Evolutionary conservation across 2,113 vertebrate genomes (phyloP).

Genomic region (Triplophysa siluroides): DNA sequence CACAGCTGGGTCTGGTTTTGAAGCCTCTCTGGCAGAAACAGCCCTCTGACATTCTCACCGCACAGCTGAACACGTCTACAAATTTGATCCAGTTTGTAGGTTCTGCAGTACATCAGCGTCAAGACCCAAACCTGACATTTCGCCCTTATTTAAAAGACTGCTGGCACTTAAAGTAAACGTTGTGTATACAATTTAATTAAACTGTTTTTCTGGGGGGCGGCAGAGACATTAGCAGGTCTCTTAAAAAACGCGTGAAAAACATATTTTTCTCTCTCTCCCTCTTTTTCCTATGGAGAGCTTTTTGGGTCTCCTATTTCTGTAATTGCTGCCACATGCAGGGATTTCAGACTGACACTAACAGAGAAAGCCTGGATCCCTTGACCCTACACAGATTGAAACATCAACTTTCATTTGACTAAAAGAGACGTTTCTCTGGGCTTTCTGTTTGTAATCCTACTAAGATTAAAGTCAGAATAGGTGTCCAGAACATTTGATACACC

Average conservation of each 20-base stretch:
- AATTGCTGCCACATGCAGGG: slow-evolving; percentile 72
- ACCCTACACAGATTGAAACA: slow-evolving; percentile 20
- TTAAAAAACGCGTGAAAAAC: slow-evolving; percentile 79
- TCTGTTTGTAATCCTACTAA: slow-evolving; percentile 30
- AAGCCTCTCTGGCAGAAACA: slow-evolving; percentile 13
- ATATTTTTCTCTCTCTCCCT: slow-evolving; percentile 73
- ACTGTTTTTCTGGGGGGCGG: slow-evolving; percentile 86
- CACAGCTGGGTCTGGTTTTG: slow-evolving; percentile 35
- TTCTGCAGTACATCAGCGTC: slow-evolving; percentile 87
- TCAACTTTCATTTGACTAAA: slow-evolving; percentile 31
- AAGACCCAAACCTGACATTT: slow-evolving; percentile 82
- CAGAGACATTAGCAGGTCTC: slow-evolving; percentile 90
- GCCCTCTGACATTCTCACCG: slow-evolving; percentile 34
- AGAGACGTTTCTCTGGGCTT: slow-evolving; percentile 30
- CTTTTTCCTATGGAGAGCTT: slow-evolving; percentile 55
- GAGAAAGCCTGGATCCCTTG: slow-evolving; percentile 50
- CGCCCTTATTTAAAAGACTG: slow-evolving; percentile 83
- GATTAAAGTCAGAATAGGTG: slow-evolving; percentile 29
- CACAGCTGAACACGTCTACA: slow-evolving; percentile 68
- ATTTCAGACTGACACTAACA: slow-evolving; percentile 21
- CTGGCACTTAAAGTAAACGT: slow-evolving; percentile 81
- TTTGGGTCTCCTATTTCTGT: slow-evolving; percentile 76
- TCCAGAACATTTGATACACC: slow-evolving; percentile 29
- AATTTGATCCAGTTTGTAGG: slow-evolving; percentile 69
- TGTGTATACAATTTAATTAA: slow-evolving; percentile 89